Percentiles rank a stretch among this genome's conserved stretches.
These are phyloP conservation scores for Pipistrellus pygmaeus DNA, from an alignment of 2,797 vertebrate species.

Conservation along the genomic window DNA sequence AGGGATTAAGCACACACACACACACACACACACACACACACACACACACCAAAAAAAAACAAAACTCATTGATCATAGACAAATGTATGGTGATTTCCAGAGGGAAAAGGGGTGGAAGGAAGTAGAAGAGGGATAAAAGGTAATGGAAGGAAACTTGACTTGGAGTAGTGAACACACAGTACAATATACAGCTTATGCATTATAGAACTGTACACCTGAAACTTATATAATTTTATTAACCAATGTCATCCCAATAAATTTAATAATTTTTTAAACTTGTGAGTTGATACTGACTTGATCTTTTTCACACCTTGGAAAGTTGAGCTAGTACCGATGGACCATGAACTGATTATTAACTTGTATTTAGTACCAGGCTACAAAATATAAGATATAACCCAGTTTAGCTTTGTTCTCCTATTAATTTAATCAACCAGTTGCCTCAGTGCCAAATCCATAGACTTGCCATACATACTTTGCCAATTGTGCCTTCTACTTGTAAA, in stretches of 20 bases:
- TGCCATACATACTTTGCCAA: not conserved
- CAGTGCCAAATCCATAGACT: not conserved
- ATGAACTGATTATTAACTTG: not conserved
- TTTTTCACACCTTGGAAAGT: not conserved
- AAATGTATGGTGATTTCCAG: not conserved
- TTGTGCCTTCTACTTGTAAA: not conserved
- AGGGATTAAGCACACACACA: not conserved
- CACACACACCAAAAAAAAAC: not conserved
- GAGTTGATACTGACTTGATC: not conserved
- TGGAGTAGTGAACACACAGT: not conserved
- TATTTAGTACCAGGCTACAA: not conserved
- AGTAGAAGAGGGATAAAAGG: not conserved
- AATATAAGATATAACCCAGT: not conserved
- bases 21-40: not conserved
- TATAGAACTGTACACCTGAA: not conserved
- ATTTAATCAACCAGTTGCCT: not conserved
- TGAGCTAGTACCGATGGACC: not conserved
- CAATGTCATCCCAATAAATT: not conserved
- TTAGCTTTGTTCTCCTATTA: constrained; percentile 16
- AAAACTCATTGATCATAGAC: not conserved
- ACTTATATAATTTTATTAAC: not conserved
- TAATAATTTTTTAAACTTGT: not conserved
- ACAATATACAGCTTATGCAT: not conserved
- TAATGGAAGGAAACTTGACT: not conserved
- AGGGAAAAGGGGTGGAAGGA: not conserved